Percentiles rank a stretch among this genome's conserved stretches.
phyloP scores from a whole-genome alignment of 2,888 invertebrate genomes.

The Ceraclea dissimilis region DNA sequence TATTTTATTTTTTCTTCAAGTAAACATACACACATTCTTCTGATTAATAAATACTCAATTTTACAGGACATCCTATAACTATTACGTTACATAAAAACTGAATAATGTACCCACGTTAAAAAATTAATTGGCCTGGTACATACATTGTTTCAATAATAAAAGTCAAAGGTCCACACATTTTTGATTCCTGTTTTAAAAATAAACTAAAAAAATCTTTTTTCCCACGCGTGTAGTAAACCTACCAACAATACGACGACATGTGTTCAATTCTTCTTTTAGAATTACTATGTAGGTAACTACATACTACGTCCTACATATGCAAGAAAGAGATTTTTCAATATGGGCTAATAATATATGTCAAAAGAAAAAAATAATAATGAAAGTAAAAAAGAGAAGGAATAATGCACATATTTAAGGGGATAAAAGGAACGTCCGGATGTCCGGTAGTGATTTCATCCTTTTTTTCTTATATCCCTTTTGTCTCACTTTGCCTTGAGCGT shows the following conservation, averaged over 20 bases:
- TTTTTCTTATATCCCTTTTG: constrained; percentile 13
- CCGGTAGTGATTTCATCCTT: constrained; percentile 24
- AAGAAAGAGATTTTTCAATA: constrained; percentile 4
- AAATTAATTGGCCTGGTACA: too few relatives aligned
- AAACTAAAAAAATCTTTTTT: not conserved
- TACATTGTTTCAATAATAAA: too few relatives aligned
- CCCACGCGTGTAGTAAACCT: constrained; percentile 9
- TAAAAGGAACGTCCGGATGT: constrained; percentile 24
- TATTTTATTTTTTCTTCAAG: too few relatives aligned
- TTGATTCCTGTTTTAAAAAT: not conserved
- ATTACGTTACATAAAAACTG: not conserved
- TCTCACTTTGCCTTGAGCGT: constrained; percentile 1
- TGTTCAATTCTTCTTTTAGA: not conserved
- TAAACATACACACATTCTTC: too few relatives aligned
- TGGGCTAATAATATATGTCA: constrained; percentile 5
- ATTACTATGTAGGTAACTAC: too few relatives aligned
- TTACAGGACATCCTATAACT: not conserved
- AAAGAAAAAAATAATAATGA: constrained; percentile 5
- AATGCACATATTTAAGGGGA: constrained; percentile 23
- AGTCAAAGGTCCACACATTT: too few relatives aligned
- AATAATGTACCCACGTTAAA: not conserved
- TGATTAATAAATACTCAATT: too few relatives aligned
- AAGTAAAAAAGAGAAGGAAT: constrained; percentile 7
- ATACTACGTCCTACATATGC: too few relatives aligned
- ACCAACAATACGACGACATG: not conserved